A percentile compares a stretch with the other conserved stretches of the same genome.
Conservation (phyloP, 2,797 vertebrate genomes). For the Sebastes nivosus region DNA sequence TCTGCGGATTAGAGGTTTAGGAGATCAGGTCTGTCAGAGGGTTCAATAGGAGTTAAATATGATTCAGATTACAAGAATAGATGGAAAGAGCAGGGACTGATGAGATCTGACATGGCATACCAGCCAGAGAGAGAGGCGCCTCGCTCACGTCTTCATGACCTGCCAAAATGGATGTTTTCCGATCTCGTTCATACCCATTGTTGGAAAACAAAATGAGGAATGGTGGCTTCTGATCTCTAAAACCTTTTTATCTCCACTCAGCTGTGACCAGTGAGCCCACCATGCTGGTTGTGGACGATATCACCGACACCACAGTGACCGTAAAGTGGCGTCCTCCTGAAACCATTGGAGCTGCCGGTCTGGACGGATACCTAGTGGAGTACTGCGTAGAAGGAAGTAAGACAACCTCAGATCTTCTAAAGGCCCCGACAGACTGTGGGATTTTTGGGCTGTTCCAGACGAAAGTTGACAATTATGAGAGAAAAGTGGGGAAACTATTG, state of each 20-base stretch:
- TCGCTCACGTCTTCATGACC: slow-evolving; percentile 18
- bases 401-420: slow-evolving; percentile 51
- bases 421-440: neutral
- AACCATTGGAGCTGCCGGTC: slow-evolving; percentile 94
- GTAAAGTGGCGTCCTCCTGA: slow-evolving; percentile 98
- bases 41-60: slow-evolving; percentile 68
- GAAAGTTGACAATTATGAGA: neutral
- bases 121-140: slow-evolving; percentile 23
- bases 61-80: slow-evolving; percentile 77
- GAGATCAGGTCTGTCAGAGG: slow-evolving; percentile 70
- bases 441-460: neutral
- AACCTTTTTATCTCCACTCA: slow-evolving; percentile 58
- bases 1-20: slow-evolving; percentile 80
- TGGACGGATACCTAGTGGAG: slow-evolving; percentile 96
- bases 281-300: slow-evolving; percentile 90
- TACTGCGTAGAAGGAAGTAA: slow-evolving; percentile 99
- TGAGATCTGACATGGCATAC: slow-evolving; percentile 57
- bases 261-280: slow-evolving; percentile 98
- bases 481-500: neutral
- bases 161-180: slow-evolving; percentile 47
- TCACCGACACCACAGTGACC: slow-evolving; percentile 92
- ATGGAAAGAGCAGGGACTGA: slow-evolving; percentile 54
- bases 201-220: slow-evolving; percentile 7
- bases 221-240: slow-evolving; percentile 8
- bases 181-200: neutral